phyloP scores from a whole-genome alignment of 2,888 invertebrate genomes.

The Elysia crispata region DNA sequence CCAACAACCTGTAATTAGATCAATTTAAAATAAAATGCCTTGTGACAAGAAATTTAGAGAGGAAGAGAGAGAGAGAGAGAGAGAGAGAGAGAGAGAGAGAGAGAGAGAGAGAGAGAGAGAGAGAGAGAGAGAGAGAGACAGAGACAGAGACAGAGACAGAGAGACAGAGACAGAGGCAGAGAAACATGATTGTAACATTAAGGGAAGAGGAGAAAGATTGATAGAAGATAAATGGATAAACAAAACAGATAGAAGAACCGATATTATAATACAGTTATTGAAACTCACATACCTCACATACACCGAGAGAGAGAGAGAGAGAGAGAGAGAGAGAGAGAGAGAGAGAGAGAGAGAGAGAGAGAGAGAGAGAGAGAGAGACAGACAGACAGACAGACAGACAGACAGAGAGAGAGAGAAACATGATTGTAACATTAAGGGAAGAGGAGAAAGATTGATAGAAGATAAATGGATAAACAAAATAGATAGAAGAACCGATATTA shows the following conservation, averaged over 20 bases:
- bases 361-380: background rate
- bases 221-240: background rate
- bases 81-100: background rate
- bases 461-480: background rate
- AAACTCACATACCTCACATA: background rate
- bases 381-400: background rate
- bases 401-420: background rate
- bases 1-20: too few relatives aligned
- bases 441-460: background rate
- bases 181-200: background rate
- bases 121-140: slow-evolving; percentile 6
- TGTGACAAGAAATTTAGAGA: too few relatives aligned
- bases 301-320: background rate
- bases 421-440: background rate
- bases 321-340: slow-evolving; percentile 12
- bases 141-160: background rate
- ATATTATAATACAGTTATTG: background rate
- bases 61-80: too few relatives aligned
- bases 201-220: background rate
- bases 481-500: background rate
- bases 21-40: too few relatives aligned
- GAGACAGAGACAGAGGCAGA: background rate
- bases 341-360: slow-evolving; percentile 3
- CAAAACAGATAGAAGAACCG: background rate
- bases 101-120: background rate